Base-by-base conservation (phyloP, 35 echinoderm and acorn worm species). In the Heliocidaris erythrogramma region DNA sequence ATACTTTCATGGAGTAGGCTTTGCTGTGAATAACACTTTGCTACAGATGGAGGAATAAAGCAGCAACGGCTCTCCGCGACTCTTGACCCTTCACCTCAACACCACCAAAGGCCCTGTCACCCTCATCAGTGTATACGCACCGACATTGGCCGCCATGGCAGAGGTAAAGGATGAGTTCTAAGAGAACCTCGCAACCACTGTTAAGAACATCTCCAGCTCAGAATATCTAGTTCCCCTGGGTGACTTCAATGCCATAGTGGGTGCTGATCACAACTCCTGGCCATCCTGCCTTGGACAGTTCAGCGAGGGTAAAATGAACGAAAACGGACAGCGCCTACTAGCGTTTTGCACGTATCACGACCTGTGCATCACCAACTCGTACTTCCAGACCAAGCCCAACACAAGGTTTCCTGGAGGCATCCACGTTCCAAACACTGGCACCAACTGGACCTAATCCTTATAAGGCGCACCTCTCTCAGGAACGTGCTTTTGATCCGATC, bases 391-490 rank as follows among this genome's bases (percentile, higher is more conserved):
- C n/a, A n/a, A n/a, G n/a, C n/a, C n/a, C n/a, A n/a, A n/a, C n/a
- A n/a, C n/a, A n/a, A n/a, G n/a, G n/a, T n/a, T n/a, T n/a, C n/a
- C n/a, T n/a, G n/a, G n/a, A n/a, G n/a, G n/a, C n/a, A n/a, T n/a
- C n/a, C n/a, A n/a, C n/a, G n/a, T 90, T 90, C 88, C 30, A 90
- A 90, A 48, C 88, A 90, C 88, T 35, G 88, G 18, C 88, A 90
- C 16, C 88, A 9, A 90, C 88, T 48, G 88, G 88, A 48, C 30
- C 18, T 31, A 18, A 90, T 90, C 88, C 84, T 31, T 85, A 85
- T 14, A 85, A 85, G 5, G 84, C 30, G 30, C 84, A 85, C 84
- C 84, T n/a, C 84, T n/a, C 84, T 85, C 84, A 85, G 16, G 30
- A 31, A 85, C 84, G 30, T 85, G 84, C 84, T 85, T 6, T 14